Evolutionary conservation across 2,113 vertebrate genomes (phyloP).

Genomic region (Mobula birostris): DNA sequence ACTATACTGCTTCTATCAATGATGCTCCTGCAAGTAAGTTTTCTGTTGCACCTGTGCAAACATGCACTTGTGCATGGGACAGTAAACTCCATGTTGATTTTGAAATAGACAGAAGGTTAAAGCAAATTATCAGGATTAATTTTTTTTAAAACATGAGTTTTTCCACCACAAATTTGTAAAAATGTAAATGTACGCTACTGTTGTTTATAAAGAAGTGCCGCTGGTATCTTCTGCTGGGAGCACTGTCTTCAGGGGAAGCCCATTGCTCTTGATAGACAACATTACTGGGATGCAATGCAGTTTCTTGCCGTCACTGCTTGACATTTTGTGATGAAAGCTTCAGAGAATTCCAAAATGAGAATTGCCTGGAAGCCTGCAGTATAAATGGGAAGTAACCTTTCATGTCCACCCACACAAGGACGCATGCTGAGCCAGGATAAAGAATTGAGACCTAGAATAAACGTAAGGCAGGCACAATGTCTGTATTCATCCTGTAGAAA

Average conservation of each 20-base stretch:
- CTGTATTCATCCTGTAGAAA: neutral
- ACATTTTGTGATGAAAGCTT: conserved; percentile 11
- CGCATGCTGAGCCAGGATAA: neutral
- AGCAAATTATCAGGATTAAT: neutral
- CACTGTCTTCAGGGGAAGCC: neutral
- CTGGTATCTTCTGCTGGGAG: neutral
- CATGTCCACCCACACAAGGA: neutral
- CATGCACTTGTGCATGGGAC: too few relatives aligned
- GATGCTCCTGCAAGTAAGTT: too few relatives aligned
- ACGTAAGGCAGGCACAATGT: neutral
- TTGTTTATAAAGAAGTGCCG: neutral
- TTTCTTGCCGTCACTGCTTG: neutral
- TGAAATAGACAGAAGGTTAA: neutral
- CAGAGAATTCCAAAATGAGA: neutral
- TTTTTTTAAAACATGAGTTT: neutral
- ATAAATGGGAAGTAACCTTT: neutral
- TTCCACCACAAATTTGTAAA: neutral
- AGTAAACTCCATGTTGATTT: too few relatives aligned
- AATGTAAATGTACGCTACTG: neutral
- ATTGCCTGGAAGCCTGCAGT: neutral
- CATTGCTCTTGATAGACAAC: neutral
- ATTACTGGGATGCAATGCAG: neutral
- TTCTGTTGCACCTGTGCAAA: too few relatives aligned
- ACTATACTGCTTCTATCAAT: too few relatives aligned
- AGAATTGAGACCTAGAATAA: neutral